These are phyloP conservation scores for Triplophysa tibetana DNA, from an alignment of 2,113 vertebrate species.

Conservation along the genomic window DNA sequence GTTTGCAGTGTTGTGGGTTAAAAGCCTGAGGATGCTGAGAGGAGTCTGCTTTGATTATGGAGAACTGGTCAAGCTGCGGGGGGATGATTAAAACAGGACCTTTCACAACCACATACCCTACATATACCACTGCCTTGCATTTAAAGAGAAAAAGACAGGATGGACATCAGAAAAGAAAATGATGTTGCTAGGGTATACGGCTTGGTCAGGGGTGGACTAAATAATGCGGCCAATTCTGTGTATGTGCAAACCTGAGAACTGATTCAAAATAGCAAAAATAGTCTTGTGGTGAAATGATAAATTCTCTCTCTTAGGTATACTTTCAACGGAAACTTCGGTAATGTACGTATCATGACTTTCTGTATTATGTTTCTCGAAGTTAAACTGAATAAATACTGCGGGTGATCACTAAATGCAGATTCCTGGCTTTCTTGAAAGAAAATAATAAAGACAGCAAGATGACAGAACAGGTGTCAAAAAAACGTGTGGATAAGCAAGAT, in stretches of 20 bases:
- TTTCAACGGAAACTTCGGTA: no score
- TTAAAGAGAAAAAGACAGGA: not conserved
- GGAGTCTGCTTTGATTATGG: conserved; percentile 25
- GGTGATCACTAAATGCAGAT: no score
- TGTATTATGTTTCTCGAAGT: no score
- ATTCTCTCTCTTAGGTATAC: not conserved
- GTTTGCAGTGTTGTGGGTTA: conserved; percentile 8
- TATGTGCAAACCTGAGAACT: not conserved
- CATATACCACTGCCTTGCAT: not conserved
- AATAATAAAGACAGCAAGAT: no score
- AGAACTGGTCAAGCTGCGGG: conserved; percentile 3
- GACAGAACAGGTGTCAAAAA: no score
- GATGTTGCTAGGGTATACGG: not conserved
- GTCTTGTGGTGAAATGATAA: not conserved
- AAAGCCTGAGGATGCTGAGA: not conserved
- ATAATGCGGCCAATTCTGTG: not conserved
- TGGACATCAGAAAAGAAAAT: not conserved
- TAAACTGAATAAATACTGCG: no score
- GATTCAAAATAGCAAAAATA: not conserved
- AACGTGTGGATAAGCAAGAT: not conserved
- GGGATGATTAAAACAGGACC: conserved; percentile 9
- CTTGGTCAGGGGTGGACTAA: not conserved
- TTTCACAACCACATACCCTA: not conserved
- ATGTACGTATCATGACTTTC: no score
- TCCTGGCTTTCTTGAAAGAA: no score